Conservation (phyloP, 2,113 vertebrate species). For the Chionodraco myersi region DNA sequence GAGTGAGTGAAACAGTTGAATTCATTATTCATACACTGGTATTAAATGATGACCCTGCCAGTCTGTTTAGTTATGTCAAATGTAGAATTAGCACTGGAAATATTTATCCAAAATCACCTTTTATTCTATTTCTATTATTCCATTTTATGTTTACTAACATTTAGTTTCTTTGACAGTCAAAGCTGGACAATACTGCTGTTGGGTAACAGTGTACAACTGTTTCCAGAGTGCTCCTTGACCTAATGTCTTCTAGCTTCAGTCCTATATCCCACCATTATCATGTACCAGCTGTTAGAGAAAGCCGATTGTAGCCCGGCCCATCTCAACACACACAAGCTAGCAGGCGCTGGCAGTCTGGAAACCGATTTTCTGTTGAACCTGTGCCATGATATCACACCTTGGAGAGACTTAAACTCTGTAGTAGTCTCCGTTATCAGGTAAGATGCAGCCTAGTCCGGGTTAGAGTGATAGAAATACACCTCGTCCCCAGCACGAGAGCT, state of each 20-base stretch:
- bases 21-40: neutral
- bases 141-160: neutral
- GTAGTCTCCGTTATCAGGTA: constrained; percentile 60
- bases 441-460: constrained; percentile 49
- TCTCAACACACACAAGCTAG: constrained; percentile 56
- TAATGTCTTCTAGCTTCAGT: constrained; percentile 18
- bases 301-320: constrained; percentile 61
- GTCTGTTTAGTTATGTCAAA: neutral
- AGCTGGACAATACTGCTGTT: neutral
- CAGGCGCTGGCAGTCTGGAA: constrained; percentile 27
- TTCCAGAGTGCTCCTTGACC: constrained; percentile 1
- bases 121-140: no score
- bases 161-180: neutral
- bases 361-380: constrained; percentile 14
- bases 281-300: constrained; percentile 55
- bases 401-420: constrained; percentile 7
- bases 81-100: neutral
- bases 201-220: neutral
- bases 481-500: constrained; percentile 29
- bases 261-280: constrained; percentile 26
- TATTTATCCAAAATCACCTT: neutral
- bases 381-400: constrained; percentile 35
- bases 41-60: neutral
- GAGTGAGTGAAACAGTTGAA: neutral
- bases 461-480: constrained; percentile 54